Evolutionary conservation across 2,888 invertebrate genomes (phyloP), one percentile per base, ranked within the genome.

Genomic region (Saturnia japonica): DNA sequence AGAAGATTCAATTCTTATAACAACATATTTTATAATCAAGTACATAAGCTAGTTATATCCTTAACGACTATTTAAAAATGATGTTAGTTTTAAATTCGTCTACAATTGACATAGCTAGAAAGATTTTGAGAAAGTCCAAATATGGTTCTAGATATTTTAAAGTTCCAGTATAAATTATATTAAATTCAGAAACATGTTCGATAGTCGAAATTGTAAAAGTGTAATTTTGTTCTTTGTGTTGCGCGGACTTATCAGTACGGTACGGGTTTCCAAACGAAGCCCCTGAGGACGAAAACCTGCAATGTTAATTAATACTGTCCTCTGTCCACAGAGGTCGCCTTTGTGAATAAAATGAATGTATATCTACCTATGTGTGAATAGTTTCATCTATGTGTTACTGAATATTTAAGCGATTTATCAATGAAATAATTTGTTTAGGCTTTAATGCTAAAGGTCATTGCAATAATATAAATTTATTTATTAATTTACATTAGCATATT

Each of bases 291-390:
- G 67, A 70, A 43, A 51, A 42, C 67, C 70, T 1, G 47, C 64
- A 22, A 54, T 64, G 70, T 70, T 70, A 70, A 70, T 70, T 67
- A 70, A 70, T 70, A 67, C 70, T 22, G 70, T 54, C 70, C 70
- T 43, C 54, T 34, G 70, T 64, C 64, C 64, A 40, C 54, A 34
- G 54, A 22, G 34, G 42, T 60, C 42, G 42, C 70, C 70, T 70
- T 70, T 70, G 70, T 67, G 54, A 19, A 69, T 51, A 40, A n/a
- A 40, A 64, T 64, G 25, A 60, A 12, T 19, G 7, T 19, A 51
- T 51, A 51, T 19, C 1, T 51, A 60, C 57, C 6, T 60, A 60
- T 28, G 14, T 14, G 28, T 25, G 25, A 25, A 28, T 60, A 28
- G 14, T 2, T 28, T 22, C 54, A n/a, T 22, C 8, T 54, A 22